Percentiles rank a stretch among this genome's conserved stretches.
Conservation (phyloP, 2,113 vertebrate genomes). For the Ciconia stormi region DNA sequence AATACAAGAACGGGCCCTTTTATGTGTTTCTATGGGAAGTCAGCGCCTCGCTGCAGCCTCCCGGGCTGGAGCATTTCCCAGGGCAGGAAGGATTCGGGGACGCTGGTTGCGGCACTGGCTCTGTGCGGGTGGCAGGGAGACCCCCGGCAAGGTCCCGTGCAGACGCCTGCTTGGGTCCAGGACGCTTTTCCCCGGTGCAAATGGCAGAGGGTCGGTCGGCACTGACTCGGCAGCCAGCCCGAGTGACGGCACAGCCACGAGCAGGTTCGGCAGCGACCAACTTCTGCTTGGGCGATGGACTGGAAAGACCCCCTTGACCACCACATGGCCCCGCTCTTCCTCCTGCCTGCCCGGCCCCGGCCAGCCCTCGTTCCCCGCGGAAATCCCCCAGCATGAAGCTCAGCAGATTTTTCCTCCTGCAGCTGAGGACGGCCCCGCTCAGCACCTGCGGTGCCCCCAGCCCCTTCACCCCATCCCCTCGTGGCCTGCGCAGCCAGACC, state of each 20-base stretch:
- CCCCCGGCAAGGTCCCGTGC: background rate
- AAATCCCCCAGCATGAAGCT: fast-evolving
- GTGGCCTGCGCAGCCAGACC: fast-evolving
- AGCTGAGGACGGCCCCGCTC: background rate
- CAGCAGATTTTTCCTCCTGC: background rate
- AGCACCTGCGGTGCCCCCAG: background rate
- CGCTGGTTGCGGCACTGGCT: background rate
- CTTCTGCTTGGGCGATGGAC: fast-evolving
- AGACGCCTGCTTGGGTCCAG: fast-evolving
- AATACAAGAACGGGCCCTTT: conserved; percentile 39
- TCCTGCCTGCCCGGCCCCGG: fast-evolving
- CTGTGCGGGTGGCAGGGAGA: background rate
- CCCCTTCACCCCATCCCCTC: fast-evolving
- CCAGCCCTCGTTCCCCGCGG: fast-evolving
- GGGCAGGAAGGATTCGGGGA: conserved; percentile 8
- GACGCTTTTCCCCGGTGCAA: background rate
- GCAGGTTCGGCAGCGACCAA: fast-evolving
- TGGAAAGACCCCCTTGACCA: background rate
- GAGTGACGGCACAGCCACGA: fast-evolving
- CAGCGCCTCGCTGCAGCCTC: background rate
- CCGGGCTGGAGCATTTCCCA: conserved; percentile 29
- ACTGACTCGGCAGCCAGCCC: fast-evolving
- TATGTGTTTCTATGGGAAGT: conserved; percentile 20
- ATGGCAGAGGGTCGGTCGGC: fast-evolving
- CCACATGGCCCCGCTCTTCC: background rate